Conservation (phyloP, 2,113 vertebrate genomes). For the Bos javanicus region DNA sequence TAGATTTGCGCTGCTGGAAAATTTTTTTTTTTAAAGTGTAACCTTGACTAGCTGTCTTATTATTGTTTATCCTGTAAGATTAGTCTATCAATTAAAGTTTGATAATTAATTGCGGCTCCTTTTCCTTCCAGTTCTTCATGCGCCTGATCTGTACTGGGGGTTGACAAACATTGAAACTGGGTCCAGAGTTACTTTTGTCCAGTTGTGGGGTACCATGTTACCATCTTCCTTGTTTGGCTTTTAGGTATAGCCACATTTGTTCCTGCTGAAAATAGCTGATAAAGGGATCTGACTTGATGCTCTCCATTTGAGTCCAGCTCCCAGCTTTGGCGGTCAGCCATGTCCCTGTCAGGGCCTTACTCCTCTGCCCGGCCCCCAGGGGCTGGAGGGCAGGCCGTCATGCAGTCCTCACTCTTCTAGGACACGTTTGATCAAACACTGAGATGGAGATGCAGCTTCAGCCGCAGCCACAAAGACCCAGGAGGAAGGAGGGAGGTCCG, state of each 20-base stretch:
- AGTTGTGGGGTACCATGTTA: neutral
- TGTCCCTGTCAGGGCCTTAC: neutral
- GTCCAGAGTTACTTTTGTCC: neutral
- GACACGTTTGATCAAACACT: neutral
- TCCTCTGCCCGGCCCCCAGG: neutral
- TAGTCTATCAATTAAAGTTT: slow-evolving; percentile 86
- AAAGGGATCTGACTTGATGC: neutral
- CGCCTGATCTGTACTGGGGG: neutral
- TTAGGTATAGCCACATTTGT: neutral
- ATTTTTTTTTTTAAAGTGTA: slow-evolving; percentile 79
- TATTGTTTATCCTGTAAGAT: slow-evolving; percentile 83
- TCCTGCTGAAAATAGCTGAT: neutral
- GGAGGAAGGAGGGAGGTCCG: neutral
- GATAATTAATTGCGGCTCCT: slow-evolving; percentile 78
- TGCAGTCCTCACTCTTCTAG: neutral
- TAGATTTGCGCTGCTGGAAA: slow-evolving; percentile 83
- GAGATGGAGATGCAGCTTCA: neutral
- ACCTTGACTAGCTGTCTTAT: slow-evolving; percentile 80
- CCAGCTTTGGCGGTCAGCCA: neutral
- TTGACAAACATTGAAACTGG: neutral
- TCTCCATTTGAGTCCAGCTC: neutral
- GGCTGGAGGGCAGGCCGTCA: neutral
- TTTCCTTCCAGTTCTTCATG: slow-evolving; percentile 50
- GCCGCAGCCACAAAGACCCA: neutral
- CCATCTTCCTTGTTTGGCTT: neutral